phyloP scores from a whole-genome alignment of 1,140 invertebrate genomes.

The Aphaenogaster floridana region DNA sequence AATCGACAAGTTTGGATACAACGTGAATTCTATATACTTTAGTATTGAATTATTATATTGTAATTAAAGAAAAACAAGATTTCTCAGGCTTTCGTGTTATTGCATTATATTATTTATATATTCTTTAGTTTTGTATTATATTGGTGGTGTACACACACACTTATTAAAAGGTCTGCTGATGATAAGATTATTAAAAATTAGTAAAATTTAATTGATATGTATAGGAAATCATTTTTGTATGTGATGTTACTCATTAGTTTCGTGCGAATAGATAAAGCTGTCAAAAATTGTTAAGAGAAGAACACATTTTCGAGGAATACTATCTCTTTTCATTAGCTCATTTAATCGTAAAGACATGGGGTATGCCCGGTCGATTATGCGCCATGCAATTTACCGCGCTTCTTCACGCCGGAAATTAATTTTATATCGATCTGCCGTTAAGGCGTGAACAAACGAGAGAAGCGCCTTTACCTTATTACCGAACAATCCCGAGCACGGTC shows the following conservation, averaged over 20 bases:
- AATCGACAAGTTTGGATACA: background rate
- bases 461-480: slow-evolving; percentile 60
- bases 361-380: slow-evolving; percentile 11
- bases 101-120: background rate
- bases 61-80: background rate
- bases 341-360: background rate
- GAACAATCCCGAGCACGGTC: slow-evolving; percentile 73
- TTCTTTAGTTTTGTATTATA: background rate
- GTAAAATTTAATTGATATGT: background rate
- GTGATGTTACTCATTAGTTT: background rate
- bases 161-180: background rate
- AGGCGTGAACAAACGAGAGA: slow-evolving; percentile 41
- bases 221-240: background rate
- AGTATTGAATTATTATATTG: background rate
- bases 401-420: slow-evolving; percentile 58
- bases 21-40: background rate
- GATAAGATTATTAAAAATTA: background rate
- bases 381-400: slow-evolving; percentile 46
- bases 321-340: background rate
- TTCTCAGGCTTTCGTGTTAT: background rate
- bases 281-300: background rate
- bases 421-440: slow-evolving; percentile 66
- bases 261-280: background rate
- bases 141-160: too few relatives aligned
- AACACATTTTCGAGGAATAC: background rate